A percentile compares a stretch with the other conserved stretches of the same genome.
These are phyloP conservation scores for Chrysolina oricalcia DNA, from an alignment of 2,888 invertebrate genomes.

Conservation along the genomic window DNA sequence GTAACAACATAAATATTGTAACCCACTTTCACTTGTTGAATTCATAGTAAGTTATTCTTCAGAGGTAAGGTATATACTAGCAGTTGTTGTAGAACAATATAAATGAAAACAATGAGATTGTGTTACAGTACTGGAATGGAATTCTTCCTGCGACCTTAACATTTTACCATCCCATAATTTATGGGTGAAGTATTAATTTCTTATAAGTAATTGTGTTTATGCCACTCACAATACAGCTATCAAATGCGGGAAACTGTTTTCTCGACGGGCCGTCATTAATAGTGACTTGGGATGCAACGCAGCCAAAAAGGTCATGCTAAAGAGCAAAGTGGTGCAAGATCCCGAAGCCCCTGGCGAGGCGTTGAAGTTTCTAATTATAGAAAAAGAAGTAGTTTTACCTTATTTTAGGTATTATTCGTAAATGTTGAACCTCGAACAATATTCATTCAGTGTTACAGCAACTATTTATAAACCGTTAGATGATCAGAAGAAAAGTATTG, in stretches of 20 bases:
- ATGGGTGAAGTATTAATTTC: not conserved
- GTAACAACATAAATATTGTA: conserved; percentile 30
- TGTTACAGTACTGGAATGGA: conserved; percentile 20
- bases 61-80: not conserved
- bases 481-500: no score
- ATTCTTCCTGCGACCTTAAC: conserved; percentile 34
- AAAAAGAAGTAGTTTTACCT: no score
- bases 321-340: no score
- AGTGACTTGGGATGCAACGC: no score
- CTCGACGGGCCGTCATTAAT: no score
- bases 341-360: no score
- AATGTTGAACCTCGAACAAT: no score
- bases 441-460: no score
- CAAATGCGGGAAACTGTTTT: not conserved
- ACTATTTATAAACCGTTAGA: no score
- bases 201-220: not conserved
- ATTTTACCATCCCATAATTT: conserved; percentile 33
- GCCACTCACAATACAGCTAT: not conserved
- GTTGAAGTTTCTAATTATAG: no score
- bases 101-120: conserved; percentile 22
- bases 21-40: conserved; percentile 45
- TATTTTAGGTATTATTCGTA: no score
- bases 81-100: not conserved
- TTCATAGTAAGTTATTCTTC: conserved; percentile 38
- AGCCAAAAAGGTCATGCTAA: no score